Base-by-base conservation (phyloP, 2,113 vertebrate genomes). In the Lepidothrix coronata region DNA sequence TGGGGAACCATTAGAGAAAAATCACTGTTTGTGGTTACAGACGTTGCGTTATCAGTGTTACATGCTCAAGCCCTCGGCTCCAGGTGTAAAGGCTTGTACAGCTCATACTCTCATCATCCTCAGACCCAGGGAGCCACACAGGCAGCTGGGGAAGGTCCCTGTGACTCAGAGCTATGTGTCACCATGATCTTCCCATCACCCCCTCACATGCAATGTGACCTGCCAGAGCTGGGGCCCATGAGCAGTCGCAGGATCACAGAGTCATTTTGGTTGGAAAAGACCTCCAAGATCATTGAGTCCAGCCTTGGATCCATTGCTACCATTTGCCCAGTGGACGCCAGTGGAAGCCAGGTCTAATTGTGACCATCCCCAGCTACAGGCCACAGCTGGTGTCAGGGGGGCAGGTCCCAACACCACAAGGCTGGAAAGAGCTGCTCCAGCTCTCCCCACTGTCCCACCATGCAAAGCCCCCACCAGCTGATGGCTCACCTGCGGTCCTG, bases 121-220 rank as follows among this genome's bases (percentile, higher is more conserved):
- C 58, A 41, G 15, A 21, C 14, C 30, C 52, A 44, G 59, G 22
- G 27, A 66, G 68, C 17, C 63, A 37, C 3, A 1, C 7, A 1
- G 7, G 19, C 4, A 0, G 31, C 71, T 22, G 39, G 30, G n/a
- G 55, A 75, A 68, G 24, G n/a, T 15, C 41, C 12, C 41, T 8
- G 4, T 35, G 63, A 35, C 55, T 23, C 25, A 27, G 49, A 41
- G 22, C 43, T 21, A 6, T 2, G 28, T 5, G 13, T 14, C 49
- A 12, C 59, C 25, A 5, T 1, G 44, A 18, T 20, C 0, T 1
- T 14, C 30, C 44, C 74, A 23, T 73, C 39, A 11, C 52, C 35
- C 44, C 44, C 48, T 37, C 20, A 25, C 0, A 0, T 9, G 12
- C 43, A 18, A 28, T 3, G 0, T 3, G 2, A 24, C 66, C n/a